A percentile compares a stretch with the other conserved stretches of the same genome.
Evolutionary conservation across 2,888 invertebrate species (phyloP).

Genomic region (Helicoverpa assulta): DNA sequence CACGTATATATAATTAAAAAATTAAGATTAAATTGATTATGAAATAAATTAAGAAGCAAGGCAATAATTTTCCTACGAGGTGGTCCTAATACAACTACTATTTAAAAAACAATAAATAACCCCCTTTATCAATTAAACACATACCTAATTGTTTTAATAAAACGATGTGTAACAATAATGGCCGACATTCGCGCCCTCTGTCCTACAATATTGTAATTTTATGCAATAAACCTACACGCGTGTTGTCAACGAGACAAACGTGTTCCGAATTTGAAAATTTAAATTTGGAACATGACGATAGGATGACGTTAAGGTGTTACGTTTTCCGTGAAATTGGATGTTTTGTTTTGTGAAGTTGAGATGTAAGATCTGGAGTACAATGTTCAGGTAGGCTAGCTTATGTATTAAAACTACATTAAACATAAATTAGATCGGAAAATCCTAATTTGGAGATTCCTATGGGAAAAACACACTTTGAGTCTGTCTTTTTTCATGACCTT

Average conservation of each 20-base stretch:
- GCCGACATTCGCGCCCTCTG: constrained; percentile 53
- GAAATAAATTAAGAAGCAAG: too few species aligned
- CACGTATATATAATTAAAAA: too few species aligned
- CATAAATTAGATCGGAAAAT: too few species aligned
- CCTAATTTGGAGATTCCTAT: too few species aligned
- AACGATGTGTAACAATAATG: constrained; percentile 56
- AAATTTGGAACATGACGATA: constrained; percentile 72
- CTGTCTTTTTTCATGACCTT: too few species aligned
- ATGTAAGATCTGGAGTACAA: too few species aligned
- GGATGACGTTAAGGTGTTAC: constrained; percentile 50
- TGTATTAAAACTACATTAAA: too few species aligned
- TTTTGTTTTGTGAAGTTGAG: constrained; percentile 1
- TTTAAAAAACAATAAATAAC: constrained; percentile 9
- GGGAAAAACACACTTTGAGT: too few species aligned
- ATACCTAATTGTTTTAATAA: constrained; percentile 51
- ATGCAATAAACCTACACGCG: constrained; percentile 79
- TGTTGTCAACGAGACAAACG: constrained; percentile 78
- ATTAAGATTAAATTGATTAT: too few species aligned
- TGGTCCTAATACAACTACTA: too few species aligned
- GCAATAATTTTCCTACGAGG: too few species aligned
- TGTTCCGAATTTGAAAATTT: constrained; percentile 81
- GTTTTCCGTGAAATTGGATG: constrained; percentile 29
- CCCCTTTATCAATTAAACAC: constrained; percentile 59
- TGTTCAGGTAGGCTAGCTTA: too few species aligned
- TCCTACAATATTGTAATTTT: constrained; percentile 81